Evolutionary conservation across 1,140 invertebrate species (phyloP).

Genomic region (Meteorus sp.): DNA sequence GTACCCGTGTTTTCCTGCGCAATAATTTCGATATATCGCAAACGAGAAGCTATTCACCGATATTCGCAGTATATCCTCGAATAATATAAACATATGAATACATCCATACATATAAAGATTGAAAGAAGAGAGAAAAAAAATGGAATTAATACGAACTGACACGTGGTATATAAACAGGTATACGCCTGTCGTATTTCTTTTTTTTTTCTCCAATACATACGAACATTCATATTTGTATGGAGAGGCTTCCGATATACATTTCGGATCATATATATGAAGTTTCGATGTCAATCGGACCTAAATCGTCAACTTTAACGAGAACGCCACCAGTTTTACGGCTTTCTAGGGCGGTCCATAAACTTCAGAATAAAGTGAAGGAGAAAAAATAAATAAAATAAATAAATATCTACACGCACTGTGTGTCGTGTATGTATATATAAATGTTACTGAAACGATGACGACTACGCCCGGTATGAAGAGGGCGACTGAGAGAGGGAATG

Average conservation of each 20-base stretch:
- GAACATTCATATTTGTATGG: no score
- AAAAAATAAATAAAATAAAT: slow-evolving; percentile 12
- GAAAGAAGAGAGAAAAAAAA: no score
- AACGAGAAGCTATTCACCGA: background rate
- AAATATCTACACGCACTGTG: background rate
- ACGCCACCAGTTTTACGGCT: slow-evolving; percentile 25
- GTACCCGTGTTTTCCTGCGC: slow-evolving; percentile 4
- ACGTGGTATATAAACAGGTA: no score
- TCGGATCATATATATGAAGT: background rate
- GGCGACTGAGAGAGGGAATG: no score
- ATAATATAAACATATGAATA: no score
- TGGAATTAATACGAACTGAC: no score
- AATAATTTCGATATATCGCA: slow-evolving; percentile 16
- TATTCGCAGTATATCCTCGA: background rate
- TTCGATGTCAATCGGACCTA: slow-evolving; percentile 20
- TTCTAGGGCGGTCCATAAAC: slow-evolving; percentile 23
- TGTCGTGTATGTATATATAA: slow-evolving; percentile 1
- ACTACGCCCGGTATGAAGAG: background rate
- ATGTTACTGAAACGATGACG: slow-evolving; percentile 11
- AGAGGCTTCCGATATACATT: no score
- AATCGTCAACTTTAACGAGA: slow-evolving; percentile 23
- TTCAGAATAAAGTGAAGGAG: no score
- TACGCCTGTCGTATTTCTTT: no score
- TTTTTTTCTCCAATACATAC: no score
- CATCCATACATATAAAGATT: no score